These are phyloP conservation scores for Rhagonycha lutea DNA, from an alignment of 2,888 invertebrate genomes.

Conservation along the genomic window DNA sequence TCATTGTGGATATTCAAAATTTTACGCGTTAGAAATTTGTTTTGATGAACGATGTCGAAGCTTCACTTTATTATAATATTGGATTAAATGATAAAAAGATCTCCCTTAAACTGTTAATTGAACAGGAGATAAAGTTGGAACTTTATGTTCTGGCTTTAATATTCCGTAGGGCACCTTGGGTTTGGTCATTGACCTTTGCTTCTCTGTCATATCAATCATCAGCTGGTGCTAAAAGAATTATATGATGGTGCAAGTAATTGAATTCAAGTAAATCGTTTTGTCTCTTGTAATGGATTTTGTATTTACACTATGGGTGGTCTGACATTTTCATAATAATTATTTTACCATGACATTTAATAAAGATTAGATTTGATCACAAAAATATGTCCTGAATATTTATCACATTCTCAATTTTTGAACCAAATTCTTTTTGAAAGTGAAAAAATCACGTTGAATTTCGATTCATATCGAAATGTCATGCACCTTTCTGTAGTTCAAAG, in stretches of 20 bases:
- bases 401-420: background rate
- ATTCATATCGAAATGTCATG: background rate
- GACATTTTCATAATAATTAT: conserved; percentile 23
- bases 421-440: background rate
- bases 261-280: conserved; percentile 30
- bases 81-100: background rate
- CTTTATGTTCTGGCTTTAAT: conserved; percentile 9
- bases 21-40: background rate
- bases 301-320: conserved; percentile 27
- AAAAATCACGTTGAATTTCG: background rate
- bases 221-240: conserved; percentile 31
- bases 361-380: background rate
- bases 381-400: background rate
- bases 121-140: background rate
- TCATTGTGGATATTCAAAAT: background rate
- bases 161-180: conserved; percentile 33
- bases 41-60: too few relatives aligned
- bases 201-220: conserved; percentile 41
- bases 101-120: conserved; percentile 1
- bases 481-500: conserved; percentile 18
- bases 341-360: conserved; percentile 12
- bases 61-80: background rate
- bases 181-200: conserved; percentile 41
- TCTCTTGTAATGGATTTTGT: conserved; percentile 27
- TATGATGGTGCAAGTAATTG: conserved; percentile 30